A percentile compares a stretch with the other conserved stretches of the same genome.
Evolutionary conservation across 2,113 vertebrate species (phyloP).

Genomic region (Hippocampus guttulatus): DNA sequence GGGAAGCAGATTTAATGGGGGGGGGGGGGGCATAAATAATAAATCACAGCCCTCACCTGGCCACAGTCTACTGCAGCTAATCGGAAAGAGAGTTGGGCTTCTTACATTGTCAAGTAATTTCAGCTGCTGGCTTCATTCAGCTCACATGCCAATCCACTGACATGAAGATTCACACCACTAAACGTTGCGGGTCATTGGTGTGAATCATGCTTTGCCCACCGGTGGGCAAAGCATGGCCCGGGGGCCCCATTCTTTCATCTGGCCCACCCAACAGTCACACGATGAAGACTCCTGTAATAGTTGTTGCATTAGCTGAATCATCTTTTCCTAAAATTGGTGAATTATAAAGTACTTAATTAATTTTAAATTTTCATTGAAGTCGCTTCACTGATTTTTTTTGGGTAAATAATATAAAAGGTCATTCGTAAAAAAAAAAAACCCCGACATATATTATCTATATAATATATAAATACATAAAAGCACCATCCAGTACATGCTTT

Average conservation of each 20-base stretch:
- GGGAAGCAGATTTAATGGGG: conserved; percentile 12
- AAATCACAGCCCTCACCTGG: conserved; percentile 16
- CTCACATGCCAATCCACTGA: not conserved
- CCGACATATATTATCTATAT: no score
- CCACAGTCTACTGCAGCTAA: not conserved
- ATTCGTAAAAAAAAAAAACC: no score
- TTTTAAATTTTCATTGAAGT: no score
- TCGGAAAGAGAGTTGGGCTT: not conserved
- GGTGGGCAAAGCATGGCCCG: not conserved
- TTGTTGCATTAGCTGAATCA: no score
- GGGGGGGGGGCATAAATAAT: conserved; percentile 28
- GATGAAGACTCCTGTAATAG: no score
- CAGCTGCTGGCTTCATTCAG: not conserved
- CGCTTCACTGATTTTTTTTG: no score
- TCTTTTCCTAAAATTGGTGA: no score
- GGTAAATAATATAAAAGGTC: no score
- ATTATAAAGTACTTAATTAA: no score
- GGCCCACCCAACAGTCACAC: not conserved
- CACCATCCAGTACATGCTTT: no score
- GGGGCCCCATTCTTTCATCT: not conserved
- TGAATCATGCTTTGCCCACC: not conserved
- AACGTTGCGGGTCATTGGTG: not conserved
- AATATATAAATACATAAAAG: no score
- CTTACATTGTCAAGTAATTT: conserved; percentile 11
- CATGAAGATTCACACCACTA: not conserved